A percentile compares a stretch with the other conserved stretches of the same genome.
Evolutionary conservation across 2,888 invertebrate species (phyloP).

Genomic region (Rhyacophila evoluta): DNA sequence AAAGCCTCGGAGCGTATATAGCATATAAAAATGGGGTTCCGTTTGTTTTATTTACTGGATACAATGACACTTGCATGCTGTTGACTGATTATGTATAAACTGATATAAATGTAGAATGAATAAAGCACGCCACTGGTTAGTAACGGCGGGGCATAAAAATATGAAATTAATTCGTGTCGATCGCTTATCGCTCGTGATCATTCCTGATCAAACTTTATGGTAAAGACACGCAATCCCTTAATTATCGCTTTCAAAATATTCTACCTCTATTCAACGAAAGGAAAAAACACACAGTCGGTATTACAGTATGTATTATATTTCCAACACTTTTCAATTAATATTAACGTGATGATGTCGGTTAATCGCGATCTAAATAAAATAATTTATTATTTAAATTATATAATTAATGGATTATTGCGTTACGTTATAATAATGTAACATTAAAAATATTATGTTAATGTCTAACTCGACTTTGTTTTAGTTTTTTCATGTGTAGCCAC

Average conservation of each 20-base stretch:
- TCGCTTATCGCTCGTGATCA: neutral
- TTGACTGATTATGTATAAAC: no score
- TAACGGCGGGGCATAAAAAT: neutral
- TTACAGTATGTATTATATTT: neutral
- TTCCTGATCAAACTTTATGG: neutral
- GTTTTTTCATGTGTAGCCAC: no score
- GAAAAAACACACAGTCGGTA: neutral
- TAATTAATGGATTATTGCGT: no score
- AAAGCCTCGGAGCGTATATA: no score
- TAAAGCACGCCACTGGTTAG: neutral
- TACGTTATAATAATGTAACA: no score
- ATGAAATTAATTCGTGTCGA: neutral
- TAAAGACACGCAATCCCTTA: neutral
- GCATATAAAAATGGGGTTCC: no score
- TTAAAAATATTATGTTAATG: no score
- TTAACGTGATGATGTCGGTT: neutral
- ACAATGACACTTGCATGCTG: no score
- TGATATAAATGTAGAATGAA: no score
- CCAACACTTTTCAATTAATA: neutral
- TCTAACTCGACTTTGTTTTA: no score
- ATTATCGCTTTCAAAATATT: constrained; percentile 1
- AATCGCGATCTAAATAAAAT: neutral
- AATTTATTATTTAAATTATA: neutral
- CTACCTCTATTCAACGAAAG: neutral
- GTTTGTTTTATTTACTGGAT: no score